These are phyloP conservation scores for Dryoscopus gambensis DNA, from an alignment of 2,113 vertebrate genomes.

Conservation along the genomic window DNA sequence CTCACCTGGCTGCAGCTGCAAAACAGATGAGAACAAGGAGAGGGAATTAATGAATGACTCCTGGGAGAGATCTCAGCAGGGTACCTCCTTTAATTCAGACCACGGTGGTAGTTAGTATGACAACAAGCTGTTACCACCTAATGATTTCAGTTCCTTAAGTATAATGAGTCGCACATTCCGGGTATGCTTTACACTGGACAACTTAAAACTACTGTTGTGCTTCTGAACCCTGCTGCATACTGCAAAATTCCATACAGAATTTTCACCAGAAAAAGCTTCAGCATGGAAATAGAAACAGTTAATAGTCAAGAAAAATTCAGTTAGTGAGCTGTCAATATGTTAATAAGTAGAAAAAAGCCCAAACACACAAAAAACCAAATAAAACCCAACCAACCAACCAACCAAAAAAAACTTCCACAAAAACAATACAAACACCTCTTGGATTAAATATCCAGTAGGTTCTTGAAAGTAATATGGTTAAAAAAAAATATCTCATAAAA, in stretches of 20 bases:
- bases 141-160: neutral
- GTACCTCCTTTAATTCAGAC: conserved; percentile 11
- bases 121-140: conserved; percentile 41
- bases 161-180: neutral
- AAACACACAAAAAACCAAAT: neutral
- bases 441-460: neutral
- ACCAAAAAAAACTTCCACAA: neutral
- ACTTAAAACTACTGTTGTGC: neutral
- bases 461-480: neutral
- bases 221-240: neutral
- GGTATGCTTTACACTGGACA: neutral
- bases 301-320: neutral
- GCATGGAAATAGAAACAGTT: neutral
- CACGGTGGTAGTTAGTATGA: neutral
- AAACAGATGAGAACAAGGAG: conserved; percentile 40
- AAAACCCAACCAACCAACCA: neutral
- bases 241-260: neutral
- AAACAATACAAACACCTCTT: neutral
- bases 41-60: conserved; percentile 22
- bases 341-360: neutral
- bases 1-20: conserved; percentile 47
- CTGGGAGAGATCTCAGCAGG: conserved; percentile 12
- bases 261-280: neutral
- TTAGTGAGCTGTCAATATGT: neutral
- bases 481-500: neutral